phyloP scores from a whole-genome alignment of 2,888 invertebrate genomes.

The Arge pagana region DNA sequence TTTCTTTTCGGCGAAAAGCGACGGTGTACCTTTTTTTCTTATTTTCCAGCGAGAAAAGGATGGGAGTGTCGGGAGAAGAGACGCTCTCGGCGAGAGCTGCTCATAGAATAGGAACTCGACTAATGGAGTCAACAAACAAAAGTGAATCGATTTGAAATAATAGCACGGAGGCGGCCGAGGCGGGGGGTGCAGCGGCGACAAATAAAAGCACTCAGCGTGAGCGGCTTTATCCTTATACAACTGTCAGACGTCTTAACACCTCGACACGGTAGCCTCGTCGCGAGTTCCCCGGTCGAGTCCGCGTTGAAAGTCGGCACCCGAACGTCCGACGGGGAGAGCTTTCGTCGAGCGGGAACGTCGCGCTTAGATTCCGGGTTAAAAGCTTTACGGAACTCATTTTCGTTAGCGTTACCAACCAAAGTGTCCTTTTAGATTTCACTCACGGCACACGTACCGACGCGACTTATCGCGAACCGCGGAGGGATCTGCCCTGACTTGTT shows the following conservation, averaged over 20 bases:
- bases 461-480: too few species aligned
- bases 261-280: conserved; percentile 33
- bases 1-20: too few species aligned
- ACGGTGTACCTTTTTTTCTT: too few species aligned
- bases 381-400: conserved; percentile 50
- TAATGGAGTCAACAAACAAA: conserved; percentile 56
- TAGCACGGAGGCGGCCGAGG: conserved; percentile 44
- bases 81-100: too few species aligned
- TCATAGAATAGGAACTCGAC: conserved; percentile 25
- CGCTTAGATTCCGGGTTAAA: conserved; percentile 38
- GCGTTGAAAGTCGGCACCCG: neutral
- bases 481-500: too few species aligned
- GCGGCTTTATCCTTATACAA: conserved; percentile 55
- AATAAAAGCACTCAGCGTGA: conserved; percentile 55
- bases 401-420: conserved; percentile 34
- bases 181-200: conserved; percentile 45
- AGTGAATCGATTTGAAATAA: conserved; percentile 55
- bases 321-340: conserved; percentile 10
- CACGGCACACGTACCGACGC: too few species aligned
- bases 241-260: conserved; percentile 53
- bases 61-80: too few species aligned
- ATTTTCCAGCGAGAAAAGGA: too few species aligned
- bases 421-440: conserved; percentile 32
- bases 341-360: conserved; percentile 21
- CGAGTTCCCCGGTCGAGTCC: conserved; percentile 29